Conservation (phyloP, 2,797 vertebrate genomes). For the Mormyrops boulengeri region DNA sequence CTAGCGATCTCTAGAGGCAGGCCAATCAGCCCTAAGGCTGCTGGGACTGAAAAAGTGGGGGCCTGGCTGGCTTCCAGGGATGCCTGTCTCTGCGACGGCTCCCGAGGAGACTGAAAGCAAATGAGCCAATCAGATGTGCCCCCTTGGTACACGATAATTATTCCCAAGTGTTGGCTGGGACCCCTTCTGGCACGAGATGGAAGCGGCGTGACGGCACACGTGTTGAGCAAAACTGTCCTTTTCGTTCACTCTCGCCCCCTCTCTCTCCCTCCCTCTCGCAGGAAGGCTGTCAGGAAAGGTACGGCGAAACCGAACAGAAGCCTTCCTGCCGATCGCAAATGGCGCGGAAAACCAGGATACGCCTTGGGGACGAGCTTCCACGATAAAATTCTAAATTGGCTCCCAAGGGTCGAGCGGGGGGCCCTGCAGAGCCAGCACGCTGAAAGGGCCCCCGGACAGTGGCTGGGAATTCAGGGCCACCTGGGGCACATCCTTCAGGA, state of each 20-base stretch:
- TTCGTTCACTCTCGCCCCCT: slow-evolving; percentile 25
- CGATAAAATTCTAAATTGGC: neutral
- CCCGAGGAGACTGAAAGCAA: slow-evolving; percentile 50
- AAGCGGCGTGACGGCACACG: slow-evolving; percentile 39
- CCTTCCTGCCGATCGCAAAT: slow-evolving; percentile 3
- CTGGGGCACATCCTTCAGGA: neutral
- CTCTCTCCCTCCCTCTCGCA: neutral
- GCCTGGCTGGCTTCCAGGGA: neutral
- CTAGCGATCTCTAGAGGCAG: slow-evolving; percentile 20
- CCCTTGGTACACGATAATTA: slow-evolving; percentile 51
- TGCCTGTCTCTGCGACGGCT: slow-evolving; percentile 42
- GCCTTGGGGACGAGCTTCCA: neutral
- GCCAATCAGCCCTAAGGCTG: slow-evolving; percentile 41
- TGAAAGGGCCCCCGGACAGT: neutral
- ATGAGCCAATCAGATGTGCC: slow-evolving; percentile 54
- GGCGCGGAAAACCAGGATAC: slow-evolving; percentile 8
- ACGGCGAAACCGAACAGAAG: neutral
- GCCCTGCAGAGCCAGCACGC: neutral
- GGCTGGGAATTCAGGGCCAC: neutral
- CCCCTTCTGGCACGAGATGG: slow-evolving; percentile 41
- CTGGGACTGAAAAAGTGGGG: neutral
- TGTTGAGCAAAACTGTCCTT: slow-evolving; percentile 47
- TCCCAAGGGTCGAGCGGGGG: neutral
- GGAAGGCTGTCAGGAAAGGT: neutral
- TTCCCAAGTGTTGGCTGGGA: slow-evolving; percentile 52